These are phyloP conservation scores for Spondyliosoma cantharus DNA, from an alignment of 2,797 vertebrate species.

Conservation along the genomic window DNA sequence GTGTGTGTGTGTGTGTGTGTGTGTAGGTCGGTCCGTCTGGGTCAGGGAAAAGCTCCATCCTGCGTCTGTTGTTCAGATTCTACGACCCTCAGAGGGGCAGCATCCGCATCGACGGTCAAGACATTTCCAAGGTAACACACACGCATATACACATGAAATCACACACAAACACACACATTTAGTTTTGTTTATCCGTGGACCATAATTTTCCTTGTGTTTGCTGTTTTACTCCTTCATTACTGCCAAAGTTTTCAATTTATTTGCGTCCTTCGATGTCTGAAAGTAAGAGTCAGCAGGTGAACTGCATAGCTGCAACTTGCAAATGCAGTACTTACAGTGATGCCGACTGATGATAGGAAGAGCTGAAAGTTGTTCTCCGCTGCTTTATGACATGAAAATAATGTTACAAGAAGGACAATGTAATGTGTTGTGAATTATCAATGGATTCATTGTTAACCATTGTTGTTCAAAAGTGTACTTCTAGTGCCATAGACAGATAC, in stretches of 20 bases:
- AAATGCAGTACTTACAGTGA: too few species aligned
- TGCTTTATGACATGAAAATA: neutral
- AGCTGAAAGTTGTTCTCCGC: neutral
- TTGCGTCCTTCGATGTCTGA: neutral
- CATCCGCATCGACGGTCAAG: slow-evolving; percentile 91
- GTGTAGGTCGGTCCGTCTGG: slow-evolving; percentile 92
- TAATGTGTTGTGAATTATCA: neutral
- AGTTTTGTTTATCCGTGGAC: neutral
- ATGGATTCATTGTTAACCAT: too few species aligned
- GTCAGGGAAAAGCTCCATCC: slow-evolving; percentile 92
- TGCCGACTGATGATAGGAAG: neutral
- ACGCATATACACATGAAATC: neutral
- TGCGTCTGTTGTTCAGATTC: slow-evolving; percentile 93
- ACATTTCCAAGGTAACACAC: slow-evolving; percentile 88
- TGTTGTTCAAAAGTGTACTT: neutral
- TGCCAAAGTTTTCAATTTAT: neutral
- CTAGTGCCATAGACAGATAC: neutral
- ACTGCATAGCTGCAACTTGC: neutral
- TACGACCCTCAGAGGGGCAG: slow-evolving; percentile 89
- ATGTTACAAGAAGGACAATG: neutral
- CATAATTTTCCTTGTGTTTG: neutral
- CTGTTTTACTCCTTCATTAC: neutral
- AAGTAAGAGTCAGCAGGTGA: neutral
- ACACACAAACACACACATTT: slow-evolving; percentile 5
- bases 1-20: slow-evolving; percentile 20